phyloP scores from a whole-genome alignment of 2,797 vertebrate species.

The Eurystomus glaucurus region DNA sequence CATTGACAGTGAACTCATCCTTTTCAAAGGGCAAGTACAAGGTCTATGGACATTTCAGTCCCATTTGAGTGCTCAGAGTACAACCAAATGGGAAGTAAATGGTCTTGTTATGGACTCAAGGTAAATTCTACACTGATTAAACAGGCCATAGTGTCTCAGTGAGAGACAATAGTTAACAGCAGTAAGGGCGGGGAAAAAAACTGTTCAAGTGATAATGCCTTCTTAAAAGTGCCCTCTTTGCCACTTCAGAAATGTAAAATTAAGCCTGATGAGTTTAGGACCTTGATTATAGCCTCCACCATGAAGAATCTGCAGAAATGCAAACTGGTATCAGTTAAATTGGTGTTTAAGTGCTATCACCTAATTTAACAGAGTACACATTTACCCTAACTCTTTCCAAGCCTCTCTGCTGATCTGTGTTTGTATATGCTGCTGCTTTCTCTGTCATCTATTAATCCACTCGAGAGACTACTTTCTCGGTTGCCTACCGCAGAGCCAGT shows the following conservation, averaged over 20 bases:
- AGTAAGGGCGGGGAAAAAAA: not conserved
- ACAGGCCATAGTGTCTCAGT: not conserved
- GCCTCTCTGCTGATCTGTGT: not conserved
- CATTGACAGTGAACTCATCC: not conserved
- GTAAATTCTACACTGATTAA: slow-evolving; percentile 52
- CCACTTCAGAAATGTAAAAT: slow-evolving; percentile 42
- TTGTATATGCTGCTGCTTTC: not conserved
- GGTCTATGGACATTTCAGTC: not conserved
- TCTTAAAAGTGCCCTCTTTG: not conserved
- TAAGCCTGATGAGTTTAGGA: slow-evolving; percentile 17
- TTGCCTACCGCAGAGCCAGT: not conserved
- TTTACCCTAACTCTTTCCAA: not conserved
- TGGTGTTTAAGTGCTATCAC: not conserved
- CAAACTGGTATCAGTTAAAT: not conserved
- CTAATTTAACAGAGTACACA: slow-evolving; percentile 17
- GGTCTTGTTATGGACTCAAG: slow-evolving; percentile 31
- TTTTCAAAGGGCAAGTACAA: slow-evolving; percentile 54
- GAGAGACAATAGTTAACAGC: slow-evolving; percentile 16
- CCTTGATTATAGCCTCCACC: slow-evolving; percentile 17
- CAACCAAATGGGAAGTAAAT: slow-evolving; percentile 32
- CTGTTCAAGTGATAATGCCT: not conserved
- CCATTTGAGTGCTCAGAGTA: not conserved
- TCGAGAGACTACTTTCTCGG: not conserved
- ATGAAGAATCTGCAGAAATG: slow-evolving; percentile 13
- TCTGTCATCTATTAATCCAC: not conserved